phyloP scores from a whole-genome alignment of 2,888 invertebrate species.

The Ypsolopha sequella region DNA sequence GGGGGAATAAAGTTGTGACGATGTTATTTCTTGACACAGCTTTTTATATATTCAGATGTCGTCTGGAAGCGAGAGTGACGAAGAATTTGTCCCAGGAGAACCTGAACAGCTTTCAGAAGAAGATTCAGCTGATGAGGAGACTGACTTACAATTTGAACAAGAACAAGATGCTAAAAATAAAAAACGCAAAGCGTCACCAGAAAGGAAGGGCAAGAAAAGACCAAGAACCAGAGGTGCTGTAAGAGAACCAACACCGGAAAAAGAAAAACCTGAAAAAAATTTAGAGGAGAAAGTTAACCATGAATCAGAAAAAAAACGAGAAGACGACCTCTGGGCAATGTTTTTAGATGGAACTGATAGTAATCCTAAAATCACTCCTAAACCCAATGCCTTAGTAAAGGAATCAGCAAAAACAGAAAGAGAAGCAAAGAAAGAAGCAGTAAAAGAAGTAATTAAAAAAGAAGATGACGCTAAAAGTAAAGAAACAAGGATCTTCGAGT shows the following conservation, averaged over 20 bases:
- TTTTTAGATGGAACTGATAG: slow-evolving; percentile 79
- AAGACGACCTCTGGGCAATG: slow-evolving; percentile 84
- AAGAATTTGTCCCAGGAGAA: slow-evolving; percentile 80
- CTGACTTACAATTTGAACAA: slow-evolving; percentile 66
- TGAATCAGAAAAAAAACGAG: slow-evolving; percentile 77
- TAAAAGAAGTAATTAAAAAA: slow-evolving; percentile 17
- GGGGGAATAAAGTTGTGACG: too few species aligned
- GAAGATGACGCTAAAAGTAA: slow-evolving; percentile 64
- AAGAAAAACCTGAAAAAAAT: slow-evolving; percentile 17
- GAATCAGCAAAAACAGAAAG: slow-evolving; percentile 12
- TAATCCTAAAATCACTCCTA: slow-evolving; percentile 26
- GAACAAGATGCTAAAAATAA: slow-evolving; percentile 42
- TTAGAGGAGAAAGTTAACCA: slow-evolving; percentile 43
- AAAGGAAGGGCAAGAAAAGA: slow-evolving; percentile 31
- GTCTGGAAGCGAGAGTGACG: slow-evolving; percentile 83
- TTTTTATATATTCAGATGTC: slow-evolving; percentile 39
- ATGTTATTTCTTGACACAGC: too few species aligned
- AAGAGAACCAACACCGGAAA: slow-evolving; percentile 21
- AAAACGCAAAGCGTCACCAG: slow-evolving; percentile 36
- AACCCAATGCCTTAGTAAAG: slow-evolving; percentile 7
- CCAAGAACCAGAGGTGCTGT: slow-evolving; percentile 20
- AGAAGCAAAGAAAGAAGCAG: slow-evolving; percentile 11
- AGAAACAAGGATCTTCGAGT: slow-evolving; percentile 81
- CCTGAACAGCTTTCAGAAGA: slow-evolving; percentile 76
- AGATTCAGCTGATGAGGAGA: slow-evolving; percentile 75